Percentiles rank a stretch among this genome's conserved stretches.
Conservation (phyloP, 2,888 invertebrate species). For the Philopedon plagiatum region DNA sequence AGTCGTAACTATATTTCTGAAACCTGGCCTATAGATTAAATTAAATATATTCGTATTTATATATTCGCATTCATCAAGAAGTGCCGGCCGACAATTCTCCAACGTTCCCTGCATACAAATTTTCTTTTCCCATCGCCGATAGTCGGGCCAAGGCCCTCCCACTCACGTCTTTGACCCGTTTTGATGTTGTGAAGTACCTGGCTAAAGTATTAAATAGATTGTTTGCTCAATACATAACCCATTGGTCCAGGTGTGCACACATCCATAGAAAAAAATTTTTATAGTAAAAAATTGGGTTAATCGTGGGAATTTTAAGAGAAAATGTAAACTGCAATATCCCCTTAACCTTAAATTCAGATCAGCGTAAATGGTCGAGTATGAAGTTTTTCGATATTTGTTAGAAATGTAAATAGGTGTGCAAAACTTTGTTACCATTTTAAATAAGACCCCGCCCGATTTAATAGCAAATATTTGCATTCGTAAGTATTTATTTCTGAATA, state of each 20-base stretch:
- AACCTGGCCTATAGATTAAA: neutral
- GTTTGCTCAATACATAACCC: constrained; percentile 22
- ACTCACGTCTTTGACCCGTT: constrained; percentile 57
- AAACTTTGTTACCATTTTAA: too few species aligned
- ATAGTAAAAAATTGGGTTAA: neutral
- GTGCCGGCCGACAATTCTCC: constrained; percentile 20
- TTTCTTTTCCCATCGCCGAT: constrained; percentile 38
- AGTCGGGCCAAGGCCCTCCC: constrained; percentile 47
- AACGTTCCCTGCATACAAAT: constrained; percentile 40
- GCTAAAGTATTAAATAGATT: constrained; percentile 23
- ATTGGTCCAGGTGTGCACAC: constrained; percentile 24
- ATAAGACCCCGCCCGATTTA: too few species aligned
- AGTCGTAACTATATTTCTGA: neutral
- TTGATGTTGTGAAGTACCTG: constrained; percentile 29
- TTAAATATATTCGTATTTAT: neutral
- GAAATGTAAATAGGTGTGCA: too few species aligned
- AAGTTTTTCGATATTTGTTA: too few species aligned
- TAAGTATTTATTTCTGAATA: too few species aligned
- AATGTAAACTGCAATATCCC: too few species aligned
- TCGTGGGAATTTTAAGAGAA: neutral
- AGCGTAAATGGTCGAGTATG: too few species aligned
- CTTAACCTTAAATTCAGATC: too few species aligned
- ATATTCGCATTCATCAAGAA: constrained; percentile 8
- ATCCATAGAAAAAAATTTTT: neutral
- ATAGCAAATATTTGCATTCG: too few species aligned